Conservation (phyloP, 2,888 invertebrate genomes). For the Hypolimnas misippus region DNA sequence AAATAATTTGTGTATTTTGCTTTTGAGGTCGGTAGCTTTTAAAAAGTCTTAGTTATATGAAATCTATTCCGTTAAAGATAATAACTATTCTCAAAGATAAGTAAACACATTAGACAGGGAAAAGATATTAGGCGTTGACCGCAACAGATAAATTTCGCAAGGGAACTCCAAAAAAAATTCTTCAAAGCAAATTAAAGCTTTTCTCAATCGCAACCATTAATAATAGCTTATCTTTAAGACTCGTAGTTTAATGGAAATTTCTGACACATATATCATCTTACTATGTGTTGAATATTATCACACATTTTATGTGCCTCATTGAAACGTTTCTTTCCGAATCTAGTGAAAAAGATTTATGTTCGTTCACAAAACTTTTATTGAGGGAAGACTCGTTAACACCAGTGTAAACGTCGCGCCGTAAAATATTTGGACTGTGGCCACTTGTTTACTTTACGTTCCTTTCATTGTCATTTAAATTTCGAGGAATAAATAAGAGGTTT, state of each 20-base stretch:
- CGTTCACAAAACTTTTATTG: slow-evolving; percentile 75
- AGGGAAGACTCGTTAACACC: slow-evolving; percentile 78
- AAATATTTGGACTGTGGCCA: slow-evolving; percentile 66
- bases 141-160: slow-evolving; percentile 52
- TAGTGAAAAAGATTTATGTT: slow-evolving; percentile 70
- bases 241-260: slow-evolving; percentile 8
- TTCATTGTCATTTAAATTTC: slow-evolving; percentile 74
- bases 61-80: slow-evolving; percentile 8
- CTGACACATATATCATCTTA: slow-evolving; percentile 22
- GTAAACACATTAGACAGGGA: slow-evolving; percentile 49
- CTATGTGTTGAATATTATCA: slow-evolving; percentile 50
- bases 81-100: slow-evolving; percentile 3
- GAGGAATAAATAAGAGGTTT: slow-evolving; percentile 53
- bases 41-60: too few relatives aligned
- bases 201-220: background rate
- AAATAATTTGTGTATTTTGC: too few relatives aligned
- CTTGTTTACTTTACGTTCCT: slow-evolving; percentile 64
- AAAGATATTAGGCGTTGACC: slow-evolving; percentile 64
- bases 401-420: slow-evolving; percentile 72
- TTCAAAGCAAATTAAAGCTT: background rate
- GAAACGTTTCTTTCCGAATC: slow-evolving; percentile 60
- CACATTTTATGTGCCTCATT: slow-evolving; percentile 72
- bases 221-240: background rate
- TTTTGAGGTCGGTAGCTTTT: too few relatives aligned
- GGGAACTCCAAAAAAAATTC: background rate